Evolutionary conservation across 2,797 vertebrate genomes (phyloP), one percentile per base, ranked within the genome.

Genomic region (Pangasius larnaudii): DNA sequence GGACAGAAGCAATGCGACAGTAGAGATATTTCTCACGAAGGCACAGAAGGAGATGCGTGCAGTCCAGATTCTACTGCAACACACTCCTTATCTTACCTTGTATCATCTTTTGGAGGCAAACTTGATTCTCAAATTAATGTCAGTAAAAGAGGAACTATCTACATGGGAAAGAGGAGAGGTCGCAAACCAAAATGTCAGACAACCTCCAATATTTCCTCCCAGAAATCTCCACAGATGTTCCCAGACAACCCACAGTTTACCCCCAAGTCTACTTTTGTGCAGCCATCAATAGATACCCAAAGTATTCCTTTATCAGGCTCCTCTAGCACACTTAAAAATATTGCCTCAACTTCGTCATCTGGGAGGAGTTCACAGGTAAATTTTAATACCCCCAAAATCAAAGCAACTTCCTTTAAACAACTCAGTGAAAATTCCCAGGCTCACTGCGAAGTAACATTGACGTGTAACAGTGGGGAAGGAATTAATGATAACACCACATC

Each of bases 111-210:
- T 63, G 96, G 98, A 85, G 97, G 97, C 7, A 98, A 97, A 87
- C 93, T 99, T 82, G 98, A 98, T 85, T 98, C 98, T 93, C 99
- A 99, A 91, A 99, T 99, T 93, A 99, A 99, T 9, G 98, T 99
- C 79, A 99, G 99, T 94, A 99, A 99, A 95, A 97, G 98, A 95
- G 99, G 98, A 86, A 99, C 99, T 0, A 99, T 99, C 93, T 99
- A 99, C 90, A 99, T 99, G 96, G 99, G 99, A 90, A 99, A 99
- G 91, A 97, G 98, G 90, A 96, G 99, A 93, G 99, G 99, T 51
- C 96, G 98, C 84, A 99, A 99, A 90, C 99, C 99, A 2, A 99
- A 99, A 94, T 95, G 95, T 77, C 94, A 94, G 80, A 91, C 78
- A 63, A 91, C 85, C 84, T 87, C 90, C 56, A 91, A 67, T 78